Base-by-base conservation (phyloP, 2,888 invertebrate species). In the Priocnemis perturbator region DNA sequence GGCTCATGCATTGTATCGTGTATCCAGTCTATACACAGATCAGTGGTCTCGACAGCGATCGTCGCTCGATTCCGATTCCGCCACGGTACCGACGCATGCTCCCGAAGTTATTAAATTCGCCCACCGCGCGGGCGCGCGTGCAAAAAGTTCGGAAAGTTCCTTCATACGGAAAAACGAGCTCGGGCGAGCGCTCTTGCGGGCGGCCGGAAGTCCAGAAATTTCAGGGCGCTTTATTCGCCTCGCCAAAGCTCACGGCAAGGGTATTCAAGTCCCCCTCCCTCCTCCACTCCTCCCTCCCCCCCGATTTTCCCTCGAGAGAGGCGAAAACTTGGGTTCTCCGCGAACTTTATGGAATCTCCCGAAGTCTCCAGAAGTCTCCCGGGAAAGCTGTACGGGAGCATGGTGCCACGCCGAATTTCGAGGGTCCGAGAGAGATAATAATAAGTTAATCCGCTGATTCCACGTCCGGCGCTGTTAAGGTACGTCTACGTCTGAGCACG, bases 31-130 rank as follows among this genome's bases (percentile, higher is more conserved):
- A n/a, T n/a, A n/a, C n/a, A n/a, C n/a, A n/a, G n/a, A n/a, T n/a
- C n/a, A n/a, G n/a, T 11, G 2, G 37, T 37, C 7, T 37, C 37
- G 37, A 1, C 37, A 11, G 14, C 11, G 37, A 37, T 37, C 11
- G 37, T 11, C 37, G 37, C 37, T 37, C 7, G 7, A 37, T 37
- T 37, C 37, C 11, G 37, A 37, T 37, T 37, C 37, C 37, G 37
- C 7, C 7, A 9, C 37, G 37, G 26, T 26, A 26, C 26, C n/a
- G n/a, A 5, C 26, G 26, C n/a, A 37, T 64, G 64, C 62, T 73
- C 70, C 67, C 60, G 57, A 77, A 78, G 73, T 78, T 78, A 78
- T 78, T 78, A 78, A 78, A 78, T 78, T 78, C 67, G 78, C 60
- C 67, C 58, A 45, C 58, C 30, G 64, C 45, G 66, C 72, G 67